A percentile compares a stretch with the other conserved stretches of the same genome.
These are phyloP conservation scores for Chalcosyrphus nemorum DNA, from an alignment of 2,888 invertebrate species.

Conservation along the genomic window DNA sequence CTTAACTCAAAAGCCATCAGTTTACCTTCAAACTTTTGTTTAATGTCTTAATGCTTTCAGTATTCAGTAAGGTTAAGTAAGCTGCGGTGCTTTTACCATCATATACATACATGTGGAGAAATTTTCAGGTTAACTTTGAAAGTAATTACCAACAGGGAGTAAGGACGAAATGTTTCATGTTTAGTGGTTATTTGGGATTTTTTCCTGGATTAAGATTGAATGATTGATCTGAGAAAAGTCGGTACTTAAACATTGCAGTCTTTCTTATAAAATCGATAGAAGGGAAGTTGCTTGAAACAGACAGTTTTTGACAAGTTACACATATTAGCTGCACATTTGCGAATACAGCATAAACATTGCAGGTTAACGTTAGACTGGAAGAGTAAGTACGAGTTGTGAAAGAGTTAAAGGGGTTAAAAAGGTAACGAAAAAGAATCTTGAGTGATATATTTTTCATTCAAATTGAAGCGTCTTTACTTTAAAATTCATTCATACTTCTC, in stretches of 20 bases:
- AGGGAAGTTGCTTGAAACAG: not conserved
- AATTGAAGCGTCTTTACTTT: too few species aligned
- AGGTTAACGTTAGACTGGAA: too few species aligned
- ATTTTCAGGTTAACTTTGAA: not conserved
- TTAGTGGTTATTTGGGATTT: not conserved
- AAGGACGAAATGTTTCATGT: not conserved
- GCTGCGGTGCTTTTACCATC: not conserved
- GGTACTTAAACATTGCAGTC: not conserved
- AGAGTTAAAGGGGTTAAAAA: too few species aligned
- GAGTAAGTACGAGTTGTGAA: too few species aligned
- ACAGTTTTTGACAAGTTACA: not conserved
- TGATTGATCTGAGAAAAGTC: not conserved
- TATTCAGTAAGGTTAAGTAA: not conserved
- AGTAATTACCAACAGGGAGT: not conserved
- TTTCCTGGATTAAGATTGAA: not conserved
- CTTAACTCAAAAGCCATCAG: not conserved
- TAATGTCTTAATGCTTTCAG: not conserved
- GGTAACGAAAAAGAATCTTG: too few species aligned
- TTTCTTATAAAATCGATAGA: not conserved
- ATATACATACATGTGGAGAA: not conserved
- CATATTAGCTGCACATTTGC: not conserved
- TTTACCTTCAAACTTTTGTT: not conserved
- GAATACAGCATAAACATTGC: too few species aligned
- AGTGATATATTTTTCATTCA: too few species aligned
- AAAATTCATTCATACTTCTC: too few species aligned